Evolutionary conservation across 2,113 vertebrate species (phyloP).

Genomic region (Prochilodus magdalenae): DNA sequence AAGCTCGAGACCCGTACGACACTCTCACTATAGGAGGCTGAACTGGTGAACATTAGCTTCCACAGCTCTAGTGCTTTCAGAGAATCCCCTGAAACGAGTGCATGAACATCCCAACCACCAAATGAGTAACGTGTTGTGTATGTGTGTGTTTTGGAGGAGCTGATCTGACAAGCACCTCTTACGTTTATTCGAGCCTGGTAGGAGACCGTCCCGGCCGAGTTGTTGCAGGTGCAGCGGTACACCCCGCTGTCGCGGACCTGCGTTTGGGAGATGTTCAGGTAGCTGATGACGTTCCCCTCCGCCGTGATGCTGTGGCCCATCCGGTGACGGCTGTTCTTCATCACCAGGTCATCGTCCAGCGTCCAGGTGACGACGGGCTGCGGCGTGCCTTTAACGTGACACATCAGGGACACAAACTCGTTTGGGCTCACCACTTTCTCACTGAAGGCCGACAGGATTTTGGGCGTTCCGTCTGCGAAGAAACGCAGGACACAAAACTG

Average conservation of each 20-base stretch:
- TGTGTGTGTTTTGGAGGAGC: conserved; percentile 91
- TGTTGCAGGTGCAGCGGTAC: conserved; percentile 97
- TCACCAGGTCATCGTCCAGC: conserved; percentile 92
- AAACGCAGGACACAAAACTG: no score
- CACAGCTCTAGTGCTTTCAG: no score
- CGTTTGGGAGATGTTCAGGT: conserved; percentile 95
- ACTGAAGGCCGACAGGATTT: conserved; percentile 96
- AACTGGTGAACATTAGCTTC: no score
- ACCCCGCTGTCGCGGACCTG: conserved; percentile 96
- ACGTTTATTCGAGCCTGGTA: conserved; percentile 99
- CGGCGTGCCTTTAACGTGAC: conserved; percentile 95
- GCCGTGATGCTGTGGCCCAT: conserved; percentile 94
- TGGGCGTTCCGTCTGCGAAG: conserved; percentile 92
- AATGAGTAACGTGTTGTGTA: conserved; percentile 78
- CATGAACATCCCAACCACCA: conserved; percentile 51
- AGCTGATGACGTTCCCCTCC: conserved; percentile 94
- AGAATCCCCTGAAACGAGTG: neutral
- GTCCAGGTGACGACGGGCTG: conserved; percentile 92
- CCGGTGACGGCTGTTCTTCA: conserved; percentile 91
- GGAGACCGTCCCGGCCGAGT: conserved; percentile 95
- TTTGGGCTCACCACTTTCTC: conserved; percentile 96
- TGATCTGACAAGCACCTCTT: conserved; percentile 99
- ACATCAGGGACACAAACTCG: conserved; percentile 92
- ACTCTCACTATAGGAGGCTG: no score
- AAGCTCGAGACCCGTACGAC: no score